A percentile compares a stretch with the other conserved stretches of the same genome.
Evolutionary conservation across 2,797 vertebrate genomes (phyloP).

Genomic region (Ambastaia sidthimunki): DNA sequence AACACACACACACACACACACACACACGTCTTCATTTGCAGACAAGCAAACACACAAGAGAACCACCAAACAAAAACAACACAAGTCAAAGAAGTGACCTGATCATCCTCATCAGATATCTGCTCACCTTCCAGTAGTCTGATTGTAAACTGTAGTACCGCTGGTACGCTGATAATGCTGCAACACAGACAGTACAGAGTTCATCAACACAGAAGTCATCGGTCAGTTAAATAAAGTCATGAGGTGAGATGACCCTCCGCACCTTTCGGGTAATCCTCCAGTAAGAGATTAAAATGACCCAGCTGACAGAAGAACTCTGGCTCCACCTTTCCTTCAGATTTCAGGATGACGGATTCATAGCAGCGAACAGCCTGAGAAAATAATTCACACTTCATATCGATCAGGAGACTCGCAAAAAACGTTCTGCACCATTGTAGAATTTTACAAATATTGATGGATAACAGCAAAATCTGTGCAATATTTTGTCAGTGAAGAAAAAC

Average conservation of each 20-base stretch:
- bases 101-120: background rate
- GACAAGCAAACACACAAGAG: too few species aligned
- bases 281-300: conserved; percentile 97
- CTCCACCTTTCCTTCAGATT: conserved; percentile 97
- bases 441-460: too few species aligned
- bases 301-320: conserved; percentile 98
- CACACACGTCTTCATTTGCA: too few species aligned
- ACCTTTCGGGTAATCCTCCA: conserved; percentile 99
- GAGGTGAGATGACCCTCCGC: conserved; percentile 58
- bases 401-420: too few species aligned
- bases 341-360: conserved; percentile 94
- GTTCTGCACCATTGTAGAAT: too few species aligned
- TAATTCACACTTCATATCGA: background rate
- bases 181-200: background rate
- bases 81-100: too few species aligned
- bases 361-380: conserved; percentile 87
- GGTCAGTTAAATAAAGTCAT: background rate
- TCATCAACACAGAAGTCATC: background rate
- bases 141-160: conserved; percentile 99
- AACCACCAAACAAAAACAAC: too few species aligned
- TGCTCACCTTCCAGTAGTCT: conserved; percentile 98
- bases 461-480: too few species aligned
- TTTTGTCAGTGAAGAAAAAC: too few species aligned
- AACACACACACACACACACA: background rate
- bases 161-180: conserved; percentile 99